These are phyloP conservation scores for Psilopogon haemacephalus DNA, from an alignment of 2,113 vertebrate species.

Conservation along the genomic window DNA sequence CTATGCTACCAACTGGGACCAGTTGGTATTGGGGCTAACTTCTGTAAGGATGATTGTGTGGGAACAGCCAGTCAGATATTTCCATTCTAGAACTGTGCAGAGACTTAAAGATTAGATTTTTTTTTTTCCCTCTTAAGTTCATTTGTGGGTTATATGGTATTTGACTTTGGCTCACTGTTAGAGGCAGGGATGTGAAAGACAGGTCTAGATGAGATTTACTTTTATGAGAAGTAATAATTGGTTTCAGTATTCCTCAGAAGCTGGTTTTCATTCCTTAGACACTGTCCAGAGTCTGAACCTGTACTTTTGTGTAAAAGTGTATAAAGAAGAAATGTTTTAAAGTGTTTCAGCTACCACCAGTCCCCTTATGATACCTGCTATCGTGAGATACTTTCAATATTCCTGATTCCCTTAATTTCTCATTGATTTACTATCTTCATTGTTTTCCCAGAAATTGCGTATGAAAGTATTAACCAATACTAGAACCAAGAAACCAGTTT, in stretches of 20 bases:
- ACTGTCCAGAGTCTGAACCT: background rate
- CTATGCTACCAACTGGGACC: background rate
- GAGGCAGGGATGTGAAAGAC: background rate
- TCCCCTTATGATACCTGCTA: background rate
- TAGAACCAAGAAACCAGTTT: conserved; percentile 65
- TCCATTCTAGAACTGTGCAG: background rate
- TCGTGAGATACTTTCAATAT: background rate
- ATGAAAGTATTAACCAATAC: conserved; percentile 71
- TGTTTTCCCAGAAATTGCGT: conserved; percentile 25
- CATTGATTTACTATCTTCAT: background rate
- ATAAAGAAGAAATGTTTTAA: background rate
- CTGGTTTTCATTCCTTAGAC: background rate
- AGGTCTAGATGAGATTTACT: background rate
- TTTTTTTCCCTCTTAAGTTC: background rate
- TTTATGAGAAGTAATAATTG: background rate
- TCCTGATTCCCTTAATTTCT: background rate
- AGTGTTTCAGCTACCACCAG: background rate
- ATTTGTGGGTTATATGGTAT: background rate
- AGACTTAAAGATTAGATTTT: background rate
- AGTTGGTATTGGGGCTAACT: background rate
- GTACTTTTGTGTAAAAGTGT: background rate
- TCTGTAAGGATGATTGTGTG: background rate
- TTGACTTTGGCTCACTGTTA: background rate
- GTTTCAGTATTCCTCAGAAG: background rate
- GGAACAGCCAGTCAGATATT: background rate